Base-by-base conservation (phyloP, 2,113 vertebrate genomes). In the Tenrec ecaudatus region DNA sequence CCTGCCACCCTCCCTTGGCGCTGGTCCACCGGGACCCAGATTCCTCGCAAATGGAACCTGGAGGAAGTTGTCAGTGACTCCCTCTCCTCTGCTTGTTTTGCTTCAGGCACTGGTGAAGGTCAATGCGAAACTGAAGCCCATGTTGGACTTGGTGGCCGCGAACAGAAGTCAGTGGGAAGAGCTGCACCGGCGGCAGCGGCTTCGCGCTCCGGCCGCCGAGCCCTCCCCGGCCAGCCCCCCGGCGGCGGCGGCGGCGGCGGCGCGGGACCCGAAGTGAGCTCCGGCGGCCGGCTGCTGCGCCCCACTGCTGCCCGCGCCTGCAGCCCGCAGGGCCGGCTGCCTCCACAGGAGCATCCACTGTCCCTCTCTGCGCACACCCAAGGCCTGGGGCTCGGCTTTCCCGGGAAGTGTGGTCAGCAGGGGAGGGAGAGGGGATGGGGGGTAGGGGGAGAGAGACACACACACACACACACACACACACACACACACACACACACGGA, bases 141-240 rank as follows among this genome's bases (percentile, higher is more conserved):
- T 99, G 99, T 94, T 99, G 93, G 99, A 99, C 93, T 98, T 98
- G 0, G 98, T 99, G 97, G 96, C 97, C 93, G 98, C 96, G 38
- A 99, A 99, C 84, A 98, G 99, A 97, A 97, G 94, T 86, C 99
- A 99, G 92, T 99, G 99, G 99, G 99, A 99, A 95, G 99, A 99
- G 89, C 94, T 99, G 95, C 99, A 99, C 98, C 98, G 97, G 96
- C 98, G 97, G 96, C 98, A 98, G 96, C 97, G 98, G 97, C 98
- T 98, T 93, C 96, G 96, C 29, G 96, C 97, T 88, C 98, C 98
- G 27, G 89, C 62, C 0, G 76, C 93, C 71, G 64, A 97, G 0
- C 92, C 95, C 0, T 93, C 89, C 68, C 93, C 98, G 68, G 27
- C 90, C 47, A 96, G 84, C 91, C 92, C 96, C 92, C 14, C 64